Percentiles rank a stretch among this genome's conserved stretches.
Conservation (phyloP, 37 sponge, comb jelly and placozoan genomes). For the Lycopodina hypogea region DNA sequence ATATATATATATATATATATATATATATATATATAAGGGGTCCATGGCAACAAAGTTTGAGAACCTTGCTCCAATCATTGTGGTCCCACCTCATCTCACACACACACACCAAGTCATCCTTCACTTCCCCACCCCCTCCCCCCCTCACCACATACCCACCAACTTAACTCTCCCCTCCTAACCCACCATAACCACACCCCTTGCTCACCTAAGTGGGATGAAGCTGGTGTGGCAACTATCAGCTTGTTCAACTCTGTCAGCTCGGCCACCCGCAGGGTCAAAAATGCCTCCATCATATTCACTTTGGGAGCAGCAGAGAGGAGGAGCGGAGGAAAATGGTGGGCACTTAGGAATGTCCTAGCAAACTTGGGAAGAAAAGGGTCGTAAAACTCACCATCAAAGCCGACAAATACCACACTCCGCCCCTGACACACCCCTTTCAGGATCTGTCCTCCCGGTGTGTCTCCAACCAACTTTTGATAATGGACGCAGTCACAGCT, state of each 20-base stretch:
- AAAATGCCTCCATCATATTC: slow-evolving; percentile 6
- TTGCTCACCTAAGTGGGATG: slow-evolving; percentile 3
- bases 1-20: too few species aligned
- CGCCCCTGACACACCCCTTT: slow-evolving; percentile 32
- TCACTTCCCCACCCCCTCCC: background rate
- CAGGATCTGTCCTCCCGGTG: slow-evolving; percentile 19
- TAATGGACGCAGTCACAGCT: slow-evolving; percentile 39
- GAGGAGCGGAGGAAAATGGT: slow-evolving; percentile 2
- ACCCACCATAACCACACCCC: background rate
- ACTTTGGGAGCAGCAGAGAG: background rate
- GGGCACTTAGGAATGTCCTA: slow-evolving; percentile 12
- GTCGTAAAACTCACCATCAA: slow-evolving; percentile 39
- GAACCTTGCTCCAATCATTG: background rate
- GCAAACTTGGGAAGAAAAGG: slow-evolving; percentile 51
- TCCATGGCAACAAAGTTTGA: too few species aligned
- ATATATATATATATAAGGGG: too few species aligned
- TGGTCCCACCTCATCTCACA: background rate
- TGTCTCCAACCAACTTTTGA: slow-evolving; percentile 8
- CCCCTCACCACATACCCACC: background rate
- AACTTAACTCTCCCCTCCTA: background rate
- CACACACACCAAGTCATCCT: background rate
- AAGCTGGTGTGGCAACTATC: background rate
- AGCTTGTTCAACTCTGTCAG: slow-evolving; percentile 14
- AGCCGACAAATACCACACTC: slow-evolving; percentile 39
- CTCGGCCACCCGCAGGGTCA: slow-evolving; percentile 15